Conservation (phyloP, 1,140 invertebrate species). For the Ceratina australensis region DNA sequence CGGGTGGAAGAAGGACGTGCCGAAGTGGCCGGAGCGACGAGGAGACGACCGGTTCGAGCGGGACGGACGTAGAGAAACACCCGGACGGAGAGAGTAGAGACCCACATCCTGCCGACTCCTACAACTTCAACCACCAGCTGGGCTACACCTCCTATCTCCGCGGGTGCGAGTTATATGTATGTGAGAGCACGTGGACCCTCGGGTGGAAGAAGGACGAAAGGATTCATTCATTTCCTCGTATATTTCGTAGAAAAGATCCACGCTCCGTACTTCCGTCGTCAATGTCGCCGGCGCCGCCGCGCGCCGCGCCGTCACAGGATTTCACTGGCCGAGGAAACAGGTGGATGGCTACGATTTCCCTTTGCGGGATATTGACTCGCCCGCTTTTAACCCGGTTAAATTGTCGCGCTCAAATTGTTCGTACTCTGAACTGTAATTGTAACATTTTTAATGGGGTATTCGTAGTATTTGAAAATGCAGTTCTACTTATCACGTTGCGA, state of each 20-base stretch:
- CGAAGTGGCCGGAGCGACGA: conserved; percentile 54
- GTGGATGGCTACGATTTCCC: not conserved
- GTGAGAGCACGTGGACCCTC: conserved; percentile 71
- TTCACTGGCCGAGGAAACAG: not conserved
- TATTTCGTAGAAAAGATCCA: conserved; percentile 61
- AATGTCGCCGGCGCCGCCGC: conserved; percentile 1
- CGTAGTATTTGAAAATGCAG: too few relatives aligned
- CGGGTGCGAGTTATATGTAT: conserved; percentile 69
- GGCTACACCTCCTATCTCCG: conserved; percentile 69
- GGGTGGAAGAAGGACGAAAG: conserved; percentile 71
- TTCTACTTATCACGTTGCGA: too few relatives aligned
- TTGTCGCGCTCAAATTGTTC: too few relatives aligned
- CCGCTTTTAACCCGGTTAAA: too few relatives aligned
- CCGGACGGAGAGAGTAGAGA: conserved; percentile 70
- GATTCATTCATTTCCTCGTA: conserved; percentile 74
- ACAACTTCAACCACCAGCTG: conserved; percentile 76
- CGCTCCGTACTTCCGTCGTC: conserved; percentile 51
- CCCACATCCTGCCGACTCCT: conserved; percentile 76
- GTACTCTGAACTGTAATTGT: too few relatives aligned
- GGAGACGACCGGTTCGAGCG: conserved; percentile 52
- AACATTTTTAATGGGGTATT: too few relatives aligned
- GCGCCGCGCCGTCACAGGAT: not conserved
- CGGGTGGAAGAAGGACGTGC: conserved; percentile 53
- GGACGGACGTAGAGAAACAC: conserved; percentile 54
- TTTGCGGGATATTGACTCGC: not conserved